These are phyloP conservation scores for Trachops cirrhosus DNA, from an alignment of 2,797 vertebrate species.

Conservation along the genomic window DNA sequence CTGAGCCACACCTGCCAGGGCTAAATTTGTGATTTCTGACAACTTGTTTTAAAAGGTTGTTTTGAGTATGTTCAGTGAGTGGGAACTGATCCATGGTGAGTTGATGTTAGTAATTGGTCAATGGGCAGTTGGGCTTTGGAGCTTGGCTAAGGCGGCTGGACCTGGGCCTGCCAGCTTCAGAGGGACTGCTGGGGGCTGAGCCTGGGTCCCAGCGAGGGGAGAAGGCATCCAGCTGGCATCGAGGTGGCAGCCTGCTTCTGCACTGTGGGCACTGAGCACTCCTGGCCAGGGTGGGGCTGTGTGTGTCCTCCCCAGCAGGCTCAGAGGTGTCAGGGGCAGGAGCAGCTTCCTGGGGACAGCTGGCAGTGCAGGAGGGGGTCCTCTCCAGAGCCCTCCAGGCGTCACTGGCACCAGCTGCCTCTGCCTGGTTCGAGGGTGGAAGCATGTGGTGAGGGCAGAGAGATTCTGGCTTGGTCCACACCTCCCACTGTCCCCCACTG, in stretches of 20 bases:
- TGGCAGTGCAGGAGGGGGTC: rapidly evolving
- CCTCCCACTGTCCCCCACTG: background rate
- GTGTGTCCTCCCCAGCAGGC: rapidly evolving
- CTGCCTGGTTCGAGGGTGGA: background rate
- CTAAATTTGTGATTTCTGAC: background rate
- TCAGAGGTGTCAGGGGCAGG: background rate
- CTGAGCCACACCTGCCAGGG: too few relatives aligned
- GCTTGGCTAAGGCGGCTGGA: rapidly evolving
- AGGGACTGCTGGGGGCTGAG: background rate
- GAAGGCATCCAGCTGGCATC: background rate
- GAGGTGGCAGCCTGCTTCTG: rapidly evolving
- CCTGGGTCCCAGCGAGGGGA: background rate
- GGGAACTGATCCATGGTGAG: background rate
- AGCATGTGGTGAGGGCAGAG: background rate
- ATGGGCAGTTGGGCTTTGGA: background rate
- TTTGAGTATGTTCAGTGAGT: rapidly evolving
- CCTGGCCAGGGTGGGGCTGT: background rate
- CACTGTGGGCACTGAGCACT: rapidly evolving
- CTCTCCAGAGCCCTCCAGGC: too few relatives aligned
- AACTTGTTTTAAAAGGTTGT: background rate
- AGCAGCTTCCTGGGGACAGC: too few relatives aligned
- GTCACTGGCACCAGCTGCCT: rapidly evolving
- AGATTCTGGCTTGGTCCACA: rapidly evolving
- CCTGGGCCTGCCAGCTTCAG: background rate
- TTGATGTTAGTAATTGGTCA: background rate